Evolutionary conservation across 1,140 invertebrate genomes (phyloP).

Genomic region (Daktulosphaira vitifoliae): DNA sequence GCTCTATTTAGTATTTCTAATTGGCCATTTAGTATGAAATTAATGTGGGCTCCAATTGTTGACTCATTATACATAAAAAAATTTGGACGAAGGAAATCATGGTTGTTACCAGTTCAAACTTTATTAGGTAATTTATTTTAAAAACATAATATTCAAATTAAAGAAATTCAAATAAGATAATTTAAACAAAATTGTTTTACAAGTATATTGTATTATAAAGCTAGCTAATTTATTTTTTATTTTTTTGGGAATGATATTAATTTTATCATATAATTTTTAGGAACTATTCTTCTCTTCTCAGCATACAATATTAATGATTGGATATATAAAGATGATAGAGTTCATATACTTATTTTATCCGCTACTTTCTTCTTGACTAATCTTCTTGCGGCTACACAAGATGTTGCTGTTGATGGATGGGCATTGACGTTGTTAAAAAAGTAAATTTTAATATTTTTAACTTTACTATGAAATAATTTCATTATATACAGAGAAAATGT

Average conservation of each 20-base stretch:
- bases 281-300: too few species aligned
- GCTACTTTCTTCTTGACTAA: slow-evolving; percentile 50
- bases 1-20: slow-evolving; percentile 97
- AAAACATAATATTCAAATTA: too few species aligned
- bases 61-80: slow-evolving; percentile 76
- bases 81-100: slow-evolving; percentile 92
- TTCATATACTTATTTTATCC: too few species aligned
- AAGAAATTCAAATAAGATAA: too few species aligned
- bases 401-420: slow-evolving; percentile 99
- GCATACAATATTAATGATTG: too few species aligned
- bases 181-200: too few species aligned
- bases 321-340: too few species aligned
- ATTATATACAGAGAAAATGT: slow-evolving; percentile 87
- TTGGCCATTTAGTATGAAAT: slow-evolving; percentile 97
- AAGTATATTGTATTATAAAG: too few species aligned
- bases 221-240: too few species aligned
- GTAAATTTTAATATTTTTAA: slow-evolving; percentile 42
- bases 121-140: slow-evolving; percentile 55
- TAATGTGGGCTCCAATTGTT: slow-evolving; percentile 96
- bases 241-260: too few species aligned
- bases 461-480: neutral
- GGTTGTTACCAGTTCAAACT: slow-evolving; percentile 90
- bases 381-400: slow-evolving; percentile 95
- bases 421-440: slow-evolving; percentile 95
- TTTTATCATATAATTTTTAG: too few species aligned